Evolutionary conservation across 2,113 vertebrate species (phyloP), one percentile per base, ranked within the genome.

Genomic region (Coregonus clupeaformis): DNA sequence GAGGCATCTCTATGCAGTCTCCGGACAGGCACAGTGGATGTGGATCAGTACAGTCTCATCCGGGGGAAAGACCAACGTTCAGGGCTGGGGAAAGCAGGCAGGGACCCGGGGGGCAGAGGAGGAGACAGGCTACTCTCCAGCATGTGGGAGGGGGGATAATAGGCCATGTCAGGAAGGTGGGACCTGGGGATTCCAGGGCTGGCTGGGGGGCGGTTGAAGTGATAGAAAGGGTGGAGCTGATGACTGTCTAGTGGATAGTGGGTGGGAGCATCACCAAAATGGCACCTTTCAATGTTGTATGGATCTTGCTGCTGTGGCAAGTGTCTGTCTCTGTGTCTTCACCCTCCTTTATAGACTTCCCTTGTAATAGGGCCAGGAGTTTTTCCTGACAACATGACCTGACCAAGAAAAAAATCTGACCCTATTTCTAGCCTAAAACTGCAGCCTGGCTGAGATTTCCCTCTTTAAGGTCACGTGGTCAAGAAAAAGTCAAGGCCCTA

Each of bases 11-110:
- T 13, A 49, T 14, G 47, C 47, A 32, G 24, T 24, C 72, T 77
- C 24, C 20, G 42, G 36, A 29, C 16, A 62, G 14, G 22, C 30
- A 29, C 11, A 59, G 25, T 62, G 30, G 20, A 22, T 63, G 57
- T 42, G 6, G 57, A 67, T 16, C 2, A 96, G 80, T 94, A 95
- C 0, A 94, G 85, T 83, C 89, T 93, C 93, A 94, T 95, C n/a
- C 93, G 92, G 76, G 95, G 94, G 74, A 94, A 96, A 60, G 88
- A 86, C 94, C 93, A 95, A 27, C 67, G 65, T 42, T 92, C 89
- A 1, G 93, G 92, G 70, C 91, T 93, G 18, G 64, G 82, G 68
- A 88, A 60, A 76, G 60, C 70, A 79, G 84, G 84, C 63, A 74
- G 52, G 57, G 49, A 1, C 49, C 49, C 1, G 4, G 85, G 22